Conservation (phyloP, 2,888 invertebrate species). For the Crocallis elinguaria region DNA sequence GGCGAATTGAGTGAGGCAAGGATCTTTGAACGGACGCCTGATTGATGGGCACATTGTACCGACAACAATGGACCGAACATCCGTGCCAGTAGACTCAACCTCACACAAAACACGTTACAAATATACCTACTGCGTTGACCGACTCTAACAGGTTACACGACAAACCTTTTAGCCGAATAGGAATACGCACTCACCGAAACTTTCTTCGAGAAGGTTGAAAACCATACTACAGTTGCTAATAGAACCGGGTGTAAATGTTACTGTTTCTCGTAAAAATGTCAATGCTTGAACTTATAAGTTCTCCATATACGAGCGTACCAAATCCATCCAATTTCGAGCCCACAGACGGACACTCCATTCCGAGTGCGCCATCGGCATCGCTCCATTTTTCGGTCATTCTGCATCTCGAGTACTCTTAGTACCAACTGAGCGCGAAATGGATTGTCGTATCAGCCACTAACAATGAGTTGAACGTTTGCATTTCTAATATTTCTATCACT, state of each 20-base stretch:
- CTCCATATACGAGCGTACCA: too few species aligned
- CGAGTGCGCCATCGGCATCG: too few species aligned
- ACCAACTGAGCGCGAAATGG: too few species aligned
- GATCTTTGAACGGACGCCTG: conserved; percentile 37
- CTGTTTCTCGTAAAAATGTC: neutral
- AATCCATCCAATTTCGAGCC: too few species aligned
- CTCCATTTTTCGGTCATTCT: too few species aligned
- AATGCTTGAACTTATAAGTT: neutral
- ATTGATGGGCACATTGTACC: conserved; percentile 62
- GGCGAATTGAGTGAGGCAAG: conserved; percentile 34
- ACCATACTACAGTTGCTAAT: too few species aligned
- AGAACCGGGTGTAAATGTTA: too few species aligned
- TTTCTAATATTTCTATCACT: too few species aligned
- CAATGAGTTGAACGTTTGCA: too few species aligned
- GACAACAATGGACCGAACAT: conserved; percentile 55
- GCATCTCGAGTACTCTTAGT: too few species aligned
- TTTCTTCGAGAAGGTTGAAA: conserved; percentile 7
- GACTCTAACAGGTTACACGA: conserved; percentile 43
- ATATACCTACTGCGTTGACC: conserved; percentile 9
- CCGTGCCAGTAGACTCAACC: conserved; percentile 36
- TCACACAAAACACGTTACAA: conserved; percentile 33
- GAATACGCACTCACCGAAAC: conserved; percentile 2
- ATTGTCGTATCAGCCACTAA: too few species aligned
- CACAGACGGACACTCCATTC: too few species aligned
- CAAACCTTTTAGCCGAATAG: conserved; percentile 48